Evolutionary conservation across 2,797 vertebrate species (phyloP).

Genomic region (Platalea minor): DNA sequence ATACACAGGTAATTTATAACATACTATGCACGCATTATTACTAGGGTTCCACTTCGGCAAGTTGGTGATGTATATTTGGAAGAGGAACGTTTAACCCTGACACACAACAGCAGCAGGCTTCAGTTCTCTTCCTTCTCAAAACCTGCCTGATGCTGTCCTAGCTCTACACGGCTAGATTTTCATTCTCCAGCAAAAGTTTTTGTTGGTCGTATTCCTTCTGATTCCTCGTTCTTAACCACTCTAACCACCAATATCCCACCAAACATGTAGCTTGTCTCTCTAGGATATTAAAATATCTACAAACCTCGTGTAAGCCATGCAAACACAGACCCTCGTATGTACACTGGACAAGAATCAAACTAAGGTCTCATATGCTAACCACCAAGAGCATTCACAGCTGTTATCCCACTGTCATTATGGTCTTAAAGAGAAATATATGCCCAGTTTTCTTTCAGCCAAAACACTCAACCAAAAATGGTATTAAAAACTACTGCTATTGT

Average conservation of each 20-base stretch:
- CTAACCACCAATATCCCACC: not conserved
- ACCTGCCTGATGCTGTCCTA: not conserved
- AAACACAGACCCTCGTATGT: not conserved
- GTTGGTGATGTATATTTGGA: not conserved
- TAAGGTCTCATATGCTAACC: not conserved
- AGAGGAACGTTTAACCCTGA: not conserved
- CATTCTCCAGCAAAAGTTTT: not conserved
- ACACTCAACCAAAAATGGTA: not conserved
- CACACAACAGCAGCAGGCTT: not conserved
- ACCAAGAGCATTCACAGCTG: not conserved
- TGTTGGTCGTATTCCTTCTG: not conserved
- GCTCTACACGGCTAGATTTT: not conserved
- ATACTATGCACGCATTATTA: not conserved
- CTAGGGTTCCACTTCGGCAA: not conserved
- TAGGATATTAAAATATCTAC: not conserved
- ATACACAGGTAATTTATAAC: not conserved
- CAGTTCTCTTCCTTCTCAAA: constrained; percentile 2
- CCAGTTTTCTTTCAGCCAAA: not conserved
- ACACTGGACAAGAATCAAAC: constrained; percentile 29
- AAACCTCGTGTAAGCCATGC: not conserved
- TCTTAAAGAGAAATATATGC: not conserved
- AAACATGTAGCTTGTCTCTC: not conserved
- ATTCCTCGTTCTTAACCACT: not conserved
- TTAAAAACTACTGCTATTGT: not conserved
- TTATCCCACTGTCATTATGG: not conserved